A percentile compares a stretch with the other conserved stretches of the same genome.
These are phyloP conservation scores for Tridacna gigas DNA, from an alignment of 2,888 invertebrate species.

Conservation along the genomic window DNA sequence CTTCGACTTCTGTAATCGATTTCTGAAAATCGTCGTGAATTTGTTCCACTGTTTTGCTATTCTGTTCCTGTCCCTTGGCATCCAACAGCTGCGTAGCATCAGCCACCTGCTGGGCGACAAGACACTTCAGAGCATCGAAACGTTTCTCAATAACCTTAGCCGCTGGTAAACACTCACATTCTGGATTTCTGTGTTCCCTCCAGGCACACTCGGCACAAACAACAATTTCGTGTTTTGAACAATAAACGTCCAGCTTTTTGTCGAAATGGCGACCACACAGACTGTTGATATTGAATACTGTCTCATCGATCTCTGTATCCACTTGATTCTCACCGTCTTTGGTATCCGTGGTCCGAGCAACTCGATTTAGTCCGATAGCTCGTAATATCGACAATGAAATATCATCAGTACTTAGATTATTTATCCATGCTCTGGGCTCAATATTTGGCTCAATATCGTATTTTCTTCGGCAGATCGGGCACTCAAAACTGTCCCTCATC, in stretches of 20 bases:
- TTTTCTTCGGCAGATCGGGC: conserved; percentile 56
- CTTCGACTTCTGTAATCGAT: conserved; percentile 54
- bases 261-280: conserved; percentile 50
- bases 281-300: conserved; percentile 6
- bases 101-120: conserved; percentile 49
- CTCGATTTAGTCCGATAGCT: conserved; percentile 48
- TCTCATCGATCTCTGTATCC: not conserved
- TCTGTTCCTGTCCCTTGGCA: conserved; percentile 4
- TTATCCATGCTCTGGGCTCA: conserved; percentile 37
- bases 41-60: conserved; percentile 36
- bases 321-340: not conserved
- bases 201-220: conserved; percentile 59
- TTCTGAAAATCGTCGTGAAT: conserved; percentile 44
- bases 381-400: conserved; percentile 54
- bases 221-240: conserved; percentile 56
- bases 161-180: conserved; percentile 50
- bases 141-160: conserved; percentile 49
- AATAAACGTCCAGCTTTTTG: conserved; percentile 56
- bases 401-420: conserved; percentile 43
- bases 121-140: conserved; percentile 53
- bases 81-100: conserved; percentile 45
- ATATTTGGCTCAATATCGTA: conserved; percentile 15
- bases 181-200: conserved; percentile 36
- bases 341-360: not conserved
- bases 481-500: conserved; percentile 41